These are phyloP conservation scores for Lycaon pictus DNA, from an alignment of 2,113 vertebrate species.

Conservation along the genomic window DNA sequence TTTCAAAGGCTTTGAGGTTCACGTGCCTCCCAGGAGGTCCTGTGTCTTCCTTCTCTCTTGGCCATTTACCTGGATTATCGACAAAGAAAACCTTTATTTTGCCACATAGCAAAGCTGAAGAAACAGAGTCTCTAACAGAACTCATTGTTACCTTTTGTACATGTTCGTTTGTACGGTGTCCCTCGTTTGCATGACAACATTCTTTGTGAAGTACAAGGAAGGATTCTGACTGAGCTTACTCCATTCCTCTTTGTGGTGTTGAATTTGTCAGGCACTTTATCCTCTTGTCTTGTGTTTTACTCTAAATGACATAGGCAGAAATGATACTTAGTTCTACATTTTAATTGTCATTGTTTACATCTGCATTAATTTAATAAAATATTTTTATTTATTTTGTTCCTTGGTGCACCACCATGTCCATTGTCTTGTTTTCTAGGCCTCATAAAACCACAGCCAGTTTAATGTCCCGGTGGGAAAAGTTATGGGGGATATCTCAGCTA, in stretches of 20 bases:
- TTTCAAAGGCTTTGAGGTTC: background rate
- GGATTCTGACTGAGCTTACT: background rate
- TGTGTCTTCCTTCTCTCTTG: background rate
- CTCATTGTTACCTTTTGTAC: background rate
- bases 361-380: constrained; percentile 79
- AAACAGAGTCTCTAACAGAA: background rate
- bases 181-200: background rate
- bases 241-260: background rate
- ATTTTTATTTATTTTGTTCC: constrained; percentile 73
- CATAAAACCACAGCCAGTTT: background rate
- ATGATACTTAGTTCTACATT: background rate
- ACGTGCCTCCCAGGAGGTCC: background rate
- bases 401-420: background rate
- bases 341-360: constrained; percentile 27
- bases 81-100: constrained; percentile 41
- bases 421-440: constrained; percentile 45
- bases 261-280: constrained; percentile 73
- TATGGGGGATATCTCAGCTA: background rate
- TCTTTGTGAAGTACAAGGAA: background rate
- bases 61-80: background rate
- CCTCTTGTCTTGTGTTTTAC: constrained; percentile 45
- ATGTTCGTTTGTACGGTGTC: background rate
- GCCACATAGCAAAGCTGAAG: background rate
- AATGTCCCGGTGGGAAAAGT: background rate
- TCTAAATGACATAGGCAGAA: background rate